Percentiles rank a stretch among this genome's conserved stretches.
phyloP scores from a whole-genome alignment of 2,888 invertebrate species.

The Thera obeliscata region DNA sequence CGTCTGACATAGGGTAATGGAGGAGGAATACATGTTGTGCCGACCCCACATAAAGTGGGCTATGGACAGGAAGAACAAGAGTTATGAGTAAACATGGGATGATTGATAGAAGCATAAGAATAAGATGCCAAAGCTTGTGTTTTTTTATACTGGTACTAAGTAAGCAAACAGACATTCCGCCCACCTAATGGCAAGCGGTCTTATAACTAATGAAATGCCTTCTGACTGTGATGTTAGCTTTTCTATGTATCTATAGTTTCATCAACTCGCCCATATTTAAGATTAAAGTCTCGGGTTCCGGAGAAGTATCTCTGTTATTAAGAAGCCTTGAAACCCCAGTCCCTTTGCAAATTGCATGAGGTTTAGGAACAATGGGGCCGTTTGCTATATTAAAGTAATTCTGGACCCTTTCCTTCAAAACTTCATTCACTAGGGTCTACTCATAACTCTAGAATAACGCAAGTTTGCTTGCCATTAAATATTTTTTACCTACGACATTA shows the following conservation, averaged over 20 bases:
- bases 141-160: too few species aligned
- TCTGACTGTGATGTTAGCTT: too few species aligned
- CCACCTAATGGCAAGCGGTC: not conserved
- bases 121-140: too few species aligned
- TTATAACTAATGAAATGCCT: not conserved
- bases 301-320: conserved; percentile 9
- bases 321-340: conserved; percentile 10
- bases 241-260: not conserved
- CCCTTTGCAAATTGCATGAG: conserved; percentile 8
- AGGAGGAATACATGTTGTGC: too few species aligned
- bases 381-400: conserved; percentile 9
- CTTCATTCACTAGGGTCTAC: conserved; percentile 1
- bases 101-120: too few species aligned
- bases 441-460: not conserved
- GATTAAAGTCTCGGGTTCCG: not conserved
- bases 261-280: not conserved
- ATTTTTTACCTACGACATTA: not conserved
- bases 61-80: too few species aligned
- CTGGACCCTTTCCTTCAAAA: conserved; percentile 5
- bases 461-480: not conserved
- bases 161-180: too few species aligned
- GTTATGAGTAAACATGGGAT: too few species aligned
- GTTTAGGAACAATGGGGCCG: conserved; percentile 6
- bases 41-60: too few species aligned
- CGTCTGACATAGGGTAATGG: too few species aligned